phyloP scores from a whole-genome alignment of 1,140 invertebrate species.

The Caerostris extrusa region DNA sequence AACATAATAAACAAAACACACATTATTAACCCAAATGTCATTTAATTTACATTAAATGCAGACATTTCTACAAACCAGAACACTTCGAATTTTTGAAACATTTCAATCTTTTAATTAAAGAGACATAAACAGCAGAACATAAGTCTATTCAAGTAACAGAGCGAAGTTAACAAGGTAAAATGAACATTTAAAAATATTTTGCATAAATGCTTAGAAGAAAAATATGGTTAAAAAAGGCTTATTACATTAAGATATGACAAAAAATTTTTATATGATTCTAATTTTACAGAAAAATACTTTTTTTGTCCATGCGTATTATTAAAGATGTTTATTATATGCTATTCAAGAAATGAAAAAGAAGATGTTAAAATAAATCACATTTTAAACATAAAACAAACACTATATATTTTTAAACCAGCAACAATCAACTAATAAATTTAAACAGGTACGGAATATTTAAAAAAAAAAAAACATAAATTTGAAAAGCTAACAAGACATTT shows the following conservation, averaged over 20 bases:
- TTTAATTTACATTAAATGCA: constrained; percentile 14
- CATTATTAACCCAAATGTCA: background rate
- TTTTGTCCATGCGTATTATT: background rate
- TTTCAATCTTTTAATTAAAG: background rate
- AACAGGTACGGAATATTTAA: background rate
- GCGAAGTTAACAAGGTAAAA: background rate
- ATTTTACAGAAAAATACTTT: background rate
- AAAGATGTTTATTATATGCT: background rate
- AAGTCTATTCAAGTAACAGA: background rate
- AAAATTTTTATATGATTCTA: background rate
- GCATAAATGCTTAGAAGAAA: constrained; percentile 12
- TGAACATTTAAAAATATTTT: background rate
- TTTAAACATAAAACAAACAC: too few relatives aligned
- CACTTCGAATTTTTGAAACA: background rate
- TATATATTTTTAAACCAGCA: too few relatives aligned
- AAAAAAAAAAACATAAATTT: background rate
- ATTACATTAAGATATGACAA: background rate
- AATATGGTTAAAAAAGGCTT: background rate
- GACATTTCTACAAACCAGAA: background rate
- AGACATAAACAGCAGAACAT: background rate
- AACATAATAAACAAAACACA: background rate
- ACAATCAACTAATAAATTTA: too few relatives aligned
- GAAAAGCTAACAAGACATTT: background rate
- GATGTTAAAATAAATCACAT: too few relatives aligned
- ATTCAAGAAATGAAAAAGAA: too few relatives aligned